Evolutionary conservation across 2,888 invertebrate species (phyloP).

Genomic region (Anarsia innoxiella): DNA sequence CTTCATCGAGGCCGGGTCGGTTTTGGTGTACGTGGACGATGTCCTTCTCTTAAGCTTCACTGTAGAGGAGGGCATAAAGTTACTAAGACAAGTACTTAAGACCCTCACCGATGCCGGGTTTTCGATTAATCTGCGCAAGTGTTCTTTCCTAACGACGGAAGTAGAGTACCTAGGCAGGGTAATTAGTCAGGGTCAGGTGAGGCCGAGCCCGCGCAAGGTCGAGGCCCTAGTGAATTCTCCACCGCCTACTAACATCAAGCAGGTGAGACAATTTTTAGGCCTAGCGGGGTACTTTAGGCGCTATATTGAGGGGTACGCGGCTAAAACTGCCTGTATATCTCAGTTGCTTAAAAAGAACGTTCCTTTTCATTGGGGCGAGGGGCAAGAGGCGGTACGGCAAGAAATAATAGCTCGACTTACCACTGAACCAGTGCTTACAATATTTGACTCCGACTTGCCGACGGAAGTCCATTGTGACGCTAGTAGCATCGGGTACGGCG

Average conservation of each 20-base stretch:
- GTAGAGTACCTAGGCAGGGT: slow-evolving; percentile 20
- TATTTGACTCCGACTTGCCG: slow-evolving; percentile 13
- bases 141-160: slow-evolving; percentile 16
- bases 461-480: slow-evolving; percentile 20
- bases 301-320: slow-evolving; percentile 15
- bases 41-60: slow-evolving; percentile 15
- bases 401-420: slow-evolving; percentile 14
- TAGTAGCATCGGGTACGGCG: slow-evolving; percentile 15
- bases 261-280: slow-evolving; percentile 18
- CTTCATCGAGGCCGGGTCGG: slow-evolving; percentile 13
- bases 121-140: slow-evolving; percentile 19
- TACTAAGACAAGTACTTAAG: slow-evolving; percentile 12
- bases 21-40: slow-evolving; percentile 18
- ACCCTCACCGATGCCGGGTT: slow-evolving; percentile 19
- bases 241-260: slow-evolving; percentile 11
- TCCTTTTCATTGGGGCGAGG: slow-evolving; percentile 12
- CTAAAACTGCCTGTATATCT: slow-evolving; percentile 13
- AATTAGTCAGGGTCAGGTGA: slow-evolving; percentile 10
- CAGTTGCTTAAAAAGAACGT: slow-evolving; percentile 11
- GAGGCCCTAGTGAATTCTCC: slow-evolving; percentile 2
- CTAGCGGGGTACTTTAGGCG: slow-evolving; percentile 19
- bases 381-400: slow-evolving; percentile 13
- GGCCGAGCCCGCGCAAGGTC: slow-evolving; percentile 6
- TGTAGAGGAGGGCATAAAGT: slow-evolving; percentile 11
- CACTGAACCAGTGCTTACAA: slow-evolving; percentile 14